Conservation (phyloP, 1,140 invertebrate genomes). For the Cephus cinctus region DNA sequence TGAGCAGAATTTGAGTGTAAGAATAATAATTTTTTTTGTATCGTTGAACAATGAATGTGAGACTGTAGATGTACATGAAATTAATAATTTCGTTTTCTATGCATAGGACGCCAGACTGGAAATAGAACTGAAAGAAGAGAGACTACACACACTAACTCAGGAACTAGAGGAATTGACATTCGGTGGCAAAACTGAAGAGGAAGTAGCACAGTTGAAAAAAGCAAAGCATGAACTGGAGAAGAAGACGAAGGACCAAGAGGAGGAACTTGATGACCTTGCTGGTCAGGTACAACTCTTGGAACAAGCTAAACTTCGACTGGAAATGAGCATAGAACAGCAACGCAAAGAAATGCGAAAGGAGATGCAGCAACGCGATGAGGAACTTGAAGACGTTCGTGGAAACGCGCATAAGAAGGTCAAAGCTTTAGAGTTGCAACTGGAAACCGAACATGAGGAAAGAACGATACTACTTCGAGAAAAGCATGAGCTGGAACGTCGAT, state of each 20-base stretch:
- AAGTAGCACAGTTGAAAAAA: constrained; percentile 77
- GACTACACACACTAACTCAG: constrained; percentile 70
- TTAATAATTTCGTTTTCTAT: constrained; percentile 12
- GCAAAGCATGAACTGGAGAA: constrained; percentile 86
- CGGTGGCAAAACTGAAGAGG: constrained; percentile 82
- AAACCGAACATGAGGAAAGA: constrained; percentile 91
- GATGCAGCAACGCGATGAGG: constrained; percentile 85
- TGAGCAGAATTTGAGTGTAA: constrained; percentile 83
- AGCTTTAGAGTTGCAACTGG: constrained; percentile 84
- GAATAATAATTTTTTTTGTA: constrained; percentile 35
- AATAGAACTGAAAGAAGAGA: constrained; percentile 83
- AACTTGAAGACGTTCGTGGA: constrained; percentile 86
- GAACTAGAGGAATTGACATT: constrained; percentile 84
- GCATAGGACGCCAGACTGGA: constrained; percentile 80
- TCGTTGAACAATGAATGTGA: constrained; percentile 4
- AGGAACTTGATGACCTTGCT: constrained; percentile 91
- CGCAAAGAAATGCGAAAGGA: constrained; percentile 87
- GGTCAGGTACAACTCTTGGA: constrained; percentile 85
- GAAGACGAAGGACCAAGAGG: constrained; percentile 87
- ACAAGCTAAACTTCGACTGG: constrained; percentile 84
- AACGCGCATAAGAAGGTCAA: constrained; percentile 90
- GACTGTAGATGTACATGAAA: not conserved
- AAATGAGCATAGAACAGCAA: constrained; percentile 90
- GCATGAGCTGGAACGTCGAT: constrained; percentile 83
- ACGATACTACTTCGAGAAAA: constrained; percentile 82